These are phyloP conservation scores for Urosaurus nigricauda DNA, from an alignment of 2,797 vertebrate genomes.

Conservation along the genomic window DNA sequence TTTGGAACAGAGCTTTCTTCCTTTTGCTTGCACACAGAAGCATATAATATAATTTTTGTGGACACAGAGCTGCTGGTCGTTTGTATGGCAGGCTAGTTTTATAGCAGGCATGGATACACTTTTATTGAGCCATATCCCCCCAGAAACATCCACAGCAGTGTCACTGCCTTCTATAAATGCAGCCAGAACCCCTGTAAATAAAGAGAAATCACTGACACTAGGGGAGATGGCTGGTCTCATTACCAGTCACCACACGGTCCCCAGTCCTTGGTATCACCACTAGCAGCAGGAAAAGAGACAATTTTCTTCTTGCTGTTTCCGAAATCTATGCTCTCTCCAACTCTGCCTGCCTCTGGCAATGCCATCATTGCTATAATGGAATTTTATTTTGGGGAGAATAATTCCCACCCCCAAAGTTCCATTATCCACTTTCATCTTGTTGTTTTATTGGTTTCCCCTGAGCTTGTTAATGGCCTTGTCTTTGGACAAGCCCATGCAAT, in stretches of 20 bases:
- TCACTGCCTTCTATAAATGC: conserved; percentile 26
- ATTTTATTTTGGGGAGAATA: too few relatives aligned
- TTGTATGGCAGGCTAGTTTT: conserved; percentile 17
- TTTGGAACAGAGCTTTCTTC: background rate
- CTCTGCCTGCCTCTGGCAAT: background rate
- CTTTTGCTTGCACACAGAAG: background rate
- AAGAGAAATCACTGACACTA: conserved; percentile 19
- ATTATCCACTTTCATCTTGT: conserved; percentile 14
- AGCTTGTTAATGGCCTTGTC: conserved; percentile 32
- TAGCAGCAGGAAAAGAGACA: conserved; percentile 5
- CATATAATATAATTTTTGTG: background rate
- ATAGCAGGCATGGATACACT: background rate
- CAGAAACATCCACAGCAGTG: background rate
- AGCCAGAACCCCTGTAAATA: conserved; percentile 22
- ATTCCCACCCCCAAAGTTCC: background rate
- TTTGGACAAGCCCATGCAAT: conserved; percentile 36
- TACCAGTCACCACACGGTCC: conserved; percentile 25
- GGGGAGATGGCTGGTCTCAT: conserved; percentile 26
- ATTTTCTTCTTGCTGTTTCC: conserved; percentile 16
- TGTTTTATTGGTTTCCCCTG: conserved; percentile 20
- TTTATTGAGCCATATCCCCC: conserved; percentile 19
- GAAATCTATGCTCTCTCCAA: background rate
- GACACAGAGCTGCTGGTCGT: background rate
- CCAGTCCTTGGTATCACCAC: background rate
- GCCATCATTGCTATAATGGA: background rate